Evolutionary conservation across 2,888 invertebrate genomes (phyloP).

Genomic region (Monopis laevigella): DNA sequence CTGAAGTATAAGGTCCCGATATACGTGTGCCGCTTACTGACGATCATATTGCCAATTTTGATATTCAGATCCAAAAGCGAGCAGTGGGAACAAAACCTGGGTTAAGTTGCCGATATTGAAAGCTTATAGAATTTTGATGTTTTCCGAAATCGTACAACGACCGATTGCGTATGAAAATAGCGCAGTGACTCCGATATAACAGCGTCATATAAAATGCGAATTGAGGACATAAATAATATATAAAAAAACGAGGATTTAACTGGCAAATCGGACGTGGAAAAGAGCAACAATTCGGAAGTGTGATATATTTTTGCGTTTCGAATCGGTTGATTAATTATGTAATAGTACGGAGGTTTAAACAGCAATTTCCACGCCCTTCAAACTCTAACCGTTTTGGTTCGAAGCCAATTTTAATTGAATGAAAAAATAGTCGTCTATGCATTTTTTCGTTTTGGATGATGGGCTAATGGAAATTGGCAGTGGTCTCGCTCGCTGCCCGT

Average conservation of each 20-base stretch:
- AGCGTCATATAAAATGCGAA: too few relatives aligned
- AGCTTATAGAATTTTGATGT: slow-evolving; percentile 64
- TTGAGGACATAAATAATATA: too few relatives aligned
- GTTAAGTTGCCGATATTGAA: slow-evolving; percentile 63
- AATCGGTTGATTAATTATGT: background rate
- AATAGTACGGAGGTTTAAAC: background rate
- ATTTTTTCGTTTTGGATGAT: slow-evolving; percentile 66
- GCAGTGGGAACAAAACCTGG: slow-evolving; percentile 62
- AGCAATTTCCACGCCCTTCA: slow-evolving; percentile 12
- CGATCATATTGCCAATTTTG: slow-evolving; percentile 61
- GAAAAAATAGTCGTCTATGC: slow-evolving; percentile 65
- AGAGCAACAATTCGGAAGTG: background rate
- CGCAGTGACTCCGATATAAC: too few relatives aligned
- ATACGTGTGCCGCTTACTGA: slow-evolving; percentile 63
- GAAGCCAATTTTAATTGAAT: slow-evolving; percentile 65
- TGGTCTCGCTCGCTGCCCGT: slow-evolving; percentile 53
- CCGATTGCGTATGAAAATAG: background rate
- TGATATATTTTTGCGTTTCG: background rate
- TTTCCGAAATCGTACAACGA: slow-evolving; percentile 24
- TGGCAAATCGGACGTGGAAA: too few relatives aligned
- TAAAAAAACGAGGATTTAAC: too few relatives aligned
- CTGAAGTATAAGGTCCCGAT: slow-evolving; percentile 64
- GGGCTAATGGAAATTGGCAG: slow-evolving; percentile 67
- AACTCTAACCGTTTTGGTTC: slow-evolving; percentile 44
- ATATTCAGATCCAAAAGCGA: slow-evolving; percentile 63